These are phyloP conservation scores for Cryptus armator DNA, from an alignment of 2,888 invertebrate genomes.

Conservation along the genomic window DNA sequence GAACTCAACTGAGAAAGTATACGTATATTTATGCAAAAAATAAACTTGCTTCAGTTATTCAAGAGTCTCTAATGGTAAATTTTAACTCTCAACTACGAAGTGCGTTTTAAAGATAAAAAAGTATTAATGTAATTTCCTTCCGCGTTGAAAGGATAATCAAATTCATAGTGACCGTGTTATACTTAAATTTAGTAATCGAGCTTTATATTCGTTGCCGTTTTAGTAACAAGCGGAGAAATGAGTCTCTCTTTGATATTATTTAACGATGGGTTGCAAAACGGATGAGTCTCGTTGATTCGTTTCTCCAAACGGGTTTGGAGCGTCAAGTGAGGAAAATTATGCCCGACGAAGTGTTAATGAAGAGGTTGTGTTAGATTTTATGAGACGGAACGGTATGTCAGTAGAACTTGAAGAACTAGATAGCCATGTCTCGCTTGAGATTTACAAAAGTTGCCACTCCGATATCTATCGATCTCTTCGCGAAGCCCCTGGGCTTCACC, in stretches of 20 bases:
- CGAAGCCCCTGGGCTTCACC: neutral
- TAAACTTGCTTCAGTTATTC: neutral
- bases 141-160: neutral
- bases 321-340: slow-evolving; percentile 10
- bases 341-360: slow-evolving; percentile 13
- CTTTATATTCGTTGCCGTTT: no score
- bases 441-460: slow-evolving; percentile 49
- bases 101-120: neutral
- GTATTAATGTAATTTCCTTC: neutral
- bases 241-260: neutral
- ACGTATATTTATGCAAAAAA: neutral
- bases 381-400: slow-evolving; percentile 69
- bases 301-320: neutral
- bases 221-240: no score
- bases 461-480: slow-evolving; percentile 61
- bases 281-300: neutral
- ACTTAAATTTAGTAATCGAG: neutral
- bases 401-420: slow-evolving; percentile 44
- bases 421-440: slow-evolving; percentile 34
- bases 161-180: neutral
- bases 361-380: slow-evolving; percentile 70
- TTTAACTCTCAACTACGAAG: neutral
- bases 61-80: neutral
- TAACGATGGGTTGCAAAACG: neutral
- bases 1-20: neutral